Evolutionary conservation across 2,888 invertebrate species (phyloP).

Genomic region (Synergus japonicus): DNA sequence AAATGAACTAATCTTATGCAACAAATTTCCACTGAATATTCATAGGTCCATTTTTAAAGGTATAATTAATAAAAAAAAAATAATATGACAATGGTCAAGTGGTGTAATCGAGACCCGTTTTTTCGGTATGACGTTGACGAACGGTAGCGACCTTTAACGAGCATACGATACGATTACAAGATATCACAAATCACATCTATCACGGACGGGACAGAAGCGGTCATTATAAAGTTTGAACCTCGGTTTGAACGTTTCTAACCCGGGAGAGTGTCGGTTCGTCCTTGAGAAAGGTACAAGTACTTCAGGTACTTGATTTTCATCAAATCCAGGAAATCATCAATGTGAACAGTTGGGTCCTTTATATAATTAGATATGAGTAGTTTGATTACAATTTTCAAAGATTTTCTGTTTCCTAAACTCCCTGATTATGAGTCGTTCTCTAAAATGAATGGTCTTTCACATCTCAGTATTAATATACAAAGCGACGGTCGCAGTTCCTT

Average conservation of each 20-base stretch:
- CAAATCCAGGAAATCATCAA: background rate
- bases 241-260: slow-evolving; percentile 39
- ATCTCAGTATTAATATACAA: background rate
- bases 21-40: background rate
- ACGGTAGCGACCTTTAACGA: background rate
- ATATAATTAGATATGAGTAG: background rate
- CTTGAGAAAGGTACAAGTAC: background rate
- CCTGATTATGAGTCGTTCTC: no score
- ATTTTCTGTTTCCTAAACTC: background rate
- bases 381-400: background rate
- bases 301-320: background rate
- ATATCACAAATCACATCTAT: slow-evolving; percentile 68
- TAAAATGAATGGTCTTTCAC: background rate
- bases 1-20: slow-evolving; percentile 1
- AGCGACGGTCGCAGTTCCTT: background rate
- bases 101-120: background rate
- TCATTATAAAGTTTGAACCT: slow-evolving; percentile 52
- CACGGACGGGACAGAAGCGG: slow-evolving; percentile 66
- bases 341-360: background rate
- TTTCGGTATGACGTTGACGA: background rate
- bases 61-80: background rate
- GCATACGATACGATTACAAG: slow-evolving; percentile 65
- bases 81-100: background rate
- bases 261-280: background rate
- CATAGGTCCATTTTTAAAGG: background rate